These are phyloP conservation scores for Limenitis arthemis DNA, from an alignment of 2,888 invertebrate genomes.

Conservation along the genomic window DNA sequence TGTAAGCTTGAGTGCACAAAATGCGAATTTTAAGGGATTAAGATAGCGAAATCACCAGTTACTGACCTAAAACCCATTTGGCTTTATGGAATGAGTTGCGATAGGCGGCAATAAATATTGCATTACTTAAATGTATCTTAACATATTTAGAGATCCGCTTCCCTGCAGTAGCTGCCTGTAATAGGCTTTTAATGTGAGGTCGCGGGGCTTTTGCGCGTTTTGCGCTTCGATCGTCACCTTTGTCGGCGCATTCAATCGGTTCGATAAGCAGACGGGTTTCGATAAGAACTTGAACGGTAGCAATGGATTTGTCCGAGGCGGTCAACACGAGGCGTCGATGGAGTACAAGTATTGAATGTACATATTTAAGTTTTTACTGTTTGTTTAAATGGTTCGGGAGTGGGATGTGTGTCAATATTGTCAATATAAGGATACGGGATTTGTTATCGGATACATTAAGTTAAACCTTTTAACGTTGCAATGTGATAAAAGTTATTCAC, in stretches of 20 bases:
- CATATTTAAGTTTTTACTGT: slow-evolving; percentile 37
- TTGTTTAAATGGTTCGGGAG: slow-evolving; percentile 27
- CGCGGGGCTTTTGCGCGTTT: slow-evolving; percentile 39
- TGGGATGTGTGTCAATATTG: slow-evolving; percentile 32
- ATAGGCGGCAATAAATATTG: slow-evolving; percentile 15
- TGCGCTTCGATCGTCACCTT: slow-evolving; percentile 58
- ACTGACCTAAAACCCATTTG: slow-evolving; percentile 17
- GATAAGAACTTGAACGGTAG: slow-evolving; percentile 62
- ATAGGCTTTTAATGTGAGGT: slow-evolving; percentile 30
- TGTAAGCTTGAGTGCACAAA: slow-evolving; percentile 10
- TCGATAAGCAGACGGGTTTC: slow-evolving; percentile 52
- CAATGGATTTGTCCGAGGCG: slow-evolving; percentile 62
- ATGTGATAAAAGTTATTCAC: neutral
- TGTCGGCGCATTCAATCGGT: slow-evolving; percentile 60
- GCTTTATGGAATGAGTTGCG: slow-evolving; percentile 12
- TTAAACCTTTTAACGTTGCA: neutral
- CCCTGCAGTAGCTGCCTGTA: slow-evolving; percentile 24
- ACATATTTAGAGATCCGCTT: slow-evolving; percentile 21
- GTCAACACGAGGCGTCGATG: slow-evolving; percentile 48
- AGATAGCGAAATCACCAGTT: slow-evolving; percentile 18
- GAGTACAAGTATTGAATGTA: slow-evolving; percentile 34
- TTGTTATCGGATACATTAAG: slow-evolving; percentile 14
- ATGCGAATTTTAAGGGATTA: slow-evolving; percentile 8
- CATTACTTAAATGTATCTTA: slow-evolving; percentile 17
- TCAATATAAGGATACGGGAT: slow-evolving; percentile 21